Evolutionary conservation across 2,113 vertebrate species (phyloP).

Genomic region (Setophaga kirtlandii): DNA sequence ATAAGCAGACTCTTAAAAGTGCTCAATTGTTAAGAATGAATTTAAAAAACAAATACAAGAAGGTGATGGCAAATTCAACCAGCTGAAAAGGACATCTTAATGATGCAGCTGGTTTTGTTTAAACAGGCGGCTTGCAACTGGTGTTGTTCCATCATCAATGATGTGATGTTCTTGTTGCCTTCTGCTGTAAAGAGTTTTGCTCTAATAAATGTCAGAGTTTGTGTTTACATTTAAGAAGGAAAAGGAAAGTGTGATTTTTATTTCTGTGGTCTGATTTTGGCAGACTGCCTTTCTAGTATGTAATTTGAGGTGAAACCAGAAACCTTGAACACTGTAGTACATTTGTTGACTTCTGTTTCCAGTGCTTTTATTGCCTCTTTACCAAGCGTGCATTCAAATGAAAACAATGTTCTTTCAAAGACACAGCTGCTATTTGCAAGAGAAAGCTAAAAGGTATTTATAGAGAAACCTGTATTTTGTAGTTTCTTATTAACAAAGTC

Average conservation of each 20-base stretch:
- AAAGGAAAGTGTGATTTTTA: neutral
- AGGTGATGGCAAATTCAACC: neutral
- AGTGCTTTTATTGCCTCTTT: neutral
- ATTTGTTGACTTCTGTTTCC: neutral
- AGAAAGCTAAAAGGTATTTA: neutral
- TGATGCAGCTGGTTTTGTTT: neutral
- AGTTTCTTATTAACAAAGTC: neutral
- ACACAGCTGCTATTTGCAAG: neutral
- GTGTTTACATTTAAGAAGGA: neutral
- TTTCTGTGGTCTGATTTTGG: neutral
- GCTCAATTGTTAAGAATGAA: neutral
- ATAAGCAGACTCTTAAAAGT: neutral
- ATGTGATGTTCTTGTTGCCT: neutral
- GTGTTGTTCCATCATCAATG: neutral
- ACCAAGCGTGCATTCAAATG: neutral
- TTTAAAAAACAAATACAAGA: neutral
- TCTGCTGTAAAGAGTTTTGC: neutral
- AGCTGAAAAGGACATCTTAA: neutral
- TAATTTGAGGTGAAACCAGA: neutral
- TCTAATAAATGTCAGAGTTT: neutral
- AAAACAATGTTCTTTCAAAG: conserved; percentile 4
- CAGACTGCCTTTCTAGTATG: neutral
- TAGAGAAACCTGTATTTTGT: neutral
- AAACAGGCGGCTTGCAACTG: neutral
- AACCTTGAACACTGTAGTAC: neutral